Base-by-base conservation (phyloP, 2,888 invertebrate species). In the Theodoxus fluviatilis region DNA sequence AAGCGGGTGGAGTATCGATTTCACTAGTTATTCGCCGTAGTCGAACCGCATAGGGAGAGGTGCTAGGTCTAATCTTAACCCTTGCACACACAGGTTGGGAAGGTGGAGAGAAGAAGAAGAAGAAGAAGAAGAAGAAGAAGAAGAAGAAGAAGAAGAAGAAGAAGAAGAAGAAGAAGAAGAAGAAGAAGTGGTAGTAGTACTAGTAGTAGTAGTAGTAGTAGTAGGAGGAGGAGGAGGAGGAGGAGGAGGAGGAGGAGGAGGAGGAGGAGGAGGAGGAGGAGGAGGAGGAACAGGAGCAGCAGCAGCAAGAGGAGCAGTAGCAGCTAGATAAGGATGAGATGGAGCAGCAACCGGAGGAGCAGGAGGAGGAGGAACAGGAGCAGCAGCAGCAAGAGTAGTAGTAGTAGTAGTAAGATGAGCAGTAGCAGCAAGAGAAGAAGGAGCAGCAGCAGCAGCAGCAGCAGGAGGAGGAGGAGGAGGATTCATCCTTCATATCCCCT, bases 401-500 rank as follows among this genome's bases (percentile, higher is more conserved):
- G 37, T n/a, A 35, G 40, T n/a, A 61, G 59, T 33, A 37, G 61
- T 22, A 68, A 38, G 6, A 68, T 4, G 15, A 37, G 68, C 31
- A 38, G 59, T 28, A 35, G 40, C 31, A n/a, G 55, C 9, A 49
- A 35, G 31, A 61, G 57, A 18, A 61, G 37, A 31, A 61, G 61
- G 6, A 55, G 35, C n/a, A 35, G 35, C 18, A 25, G 35, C 15
- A 49, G 31, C n/a, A 28, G 68, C 22, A 25, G 28, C 15, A 61
- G 68, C n/a, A 38, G 40, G 37, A 35, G 40, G 40, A 31, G 68
- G 55, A 55, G 55, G 55, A 55, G 55, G 55, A 55, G 55, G 55
- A 55, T 9, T 18, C 55, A 55, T 22, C 22, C 15, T 22, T 22
- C 22, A 22, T 22, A 18, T 55, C 7, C 22, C 22, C 22, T 7